Base-by-base conservation (phyloP, 2,797 vertebrate species). In the Remorina albescens region DNA sequence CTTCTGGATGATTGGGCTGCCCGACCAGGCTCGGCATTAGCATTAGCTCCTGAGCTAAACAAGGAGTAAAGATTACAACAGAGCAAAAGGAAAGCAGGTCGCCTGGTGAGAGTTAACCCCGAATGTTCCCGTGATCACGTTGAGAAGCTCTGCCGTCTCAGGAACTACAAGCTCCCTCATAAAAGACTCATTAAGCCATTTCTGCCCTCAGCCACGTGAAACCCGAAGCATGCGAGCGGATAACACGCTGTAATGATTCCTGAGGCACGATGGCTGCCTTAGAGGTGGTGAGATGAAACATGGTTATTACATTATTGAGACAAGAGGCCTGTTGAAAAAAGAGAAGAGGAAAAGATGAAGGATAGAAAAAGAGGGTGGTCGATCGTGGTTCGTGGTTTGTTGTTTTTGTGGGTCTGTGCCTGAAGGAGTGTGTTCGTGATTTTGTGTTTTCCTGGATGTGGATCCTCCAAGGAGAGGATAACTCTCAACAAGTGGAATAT, bases 251-350 rank as follows among this genome's bases (percentile, higher is more conserved):
- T 51, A 77, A 56, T 61, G 76, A 67, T 70, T 82, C 67, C 71
- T 73, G 63, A 81, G 39, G 78, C 71, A 25, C 36, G 65, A 47
- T 51, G 37, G 61, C 5, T 1, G 53, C n/a, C n/a, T n/a, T n/a
- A 65, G 39, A 60, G 37, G 66, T 15, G 76, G 56, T 4, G 51
- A 66, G 19, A 18, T 21, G 42, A 72, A 80, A 85, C 80, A 73
- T 12, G 55, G 76, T 81, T 80, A 68, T 75, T 61, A 81, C 72
- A 79, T 79, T 67, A 75, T 61, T 58, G 70, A 57, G 71, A 67
- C 67, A 61, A 57, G 71, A 72, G 21, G 13, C 6, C 10, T 57
- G 50, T 42, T 50, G 25, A 19, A 57, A 34, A 65, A 60, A 60
- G 62, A 46, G 53, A 18, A 8, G 58, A 49, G 65, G 65, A 57